phyloP scores from a whole-genome alignment of 1,140 invertebrate species.

The Aphis gossypii region DNA sequence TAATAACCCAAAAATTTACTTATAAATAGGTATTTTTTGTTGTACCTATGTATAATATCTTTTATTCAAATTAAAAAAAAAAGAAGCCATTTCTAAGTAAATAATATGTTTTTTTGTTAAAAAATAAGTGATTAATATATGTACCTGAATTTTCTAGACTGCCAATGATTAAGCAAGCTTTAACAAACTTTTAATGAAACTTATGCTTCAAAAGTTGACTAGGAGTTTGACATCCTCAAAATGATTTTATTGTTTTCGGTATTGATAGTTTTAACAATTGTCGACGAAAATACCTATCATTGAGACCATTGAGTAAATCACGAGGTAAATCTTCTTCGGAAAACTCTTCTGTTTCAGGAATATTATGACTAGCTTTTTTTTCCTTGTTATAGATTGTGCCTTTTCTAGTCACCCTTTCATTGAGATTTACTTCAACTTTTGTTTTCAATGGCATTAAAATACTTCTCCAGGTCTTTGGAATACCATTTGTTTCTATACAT shows the following conservation, averaged over 20 bases:
- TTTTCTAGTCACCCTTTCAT: not conserved
- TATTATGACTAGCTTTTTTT: not conserved
- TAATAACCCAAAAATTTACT: no score
- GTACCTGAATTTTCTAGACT: not conserved
- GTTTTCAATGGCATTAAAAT: not conserved
- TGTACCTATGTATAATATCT: no score
- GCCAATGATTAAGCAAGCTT: not conserved
- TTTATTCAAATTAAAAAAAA: no score
- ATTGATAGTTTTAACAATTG: not conserved
- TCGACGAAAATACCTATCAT: not conserved
- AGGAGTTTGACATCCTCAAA: not conserved
- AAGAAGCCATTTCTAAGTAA: no score
- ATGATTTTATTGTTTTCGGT: not conserved
- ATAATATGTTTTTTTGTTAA: no score
- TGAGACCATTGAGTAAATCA: not conserved
- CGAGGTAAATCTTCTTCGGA: not conserved
- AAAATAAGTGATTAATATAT: not conserved
- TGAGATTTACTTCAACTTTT: not conserved
- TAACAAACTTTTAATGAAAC: not conserved
- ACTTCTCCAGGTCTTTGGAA: not conserved
- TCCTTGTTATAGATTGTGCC: not conserved
- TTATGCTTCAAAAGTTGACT: not conserved
- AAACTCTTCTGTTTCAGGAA: not conserved
- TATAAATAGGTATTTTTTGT: no score
- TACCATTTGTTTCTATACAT: not conserved